A percentile compares a stretch with the other conserved stretches of the same genome.
Conservation (phyloP, 92 coral and sea anemone genomes). For the Heliopora coerulea region DNA sequence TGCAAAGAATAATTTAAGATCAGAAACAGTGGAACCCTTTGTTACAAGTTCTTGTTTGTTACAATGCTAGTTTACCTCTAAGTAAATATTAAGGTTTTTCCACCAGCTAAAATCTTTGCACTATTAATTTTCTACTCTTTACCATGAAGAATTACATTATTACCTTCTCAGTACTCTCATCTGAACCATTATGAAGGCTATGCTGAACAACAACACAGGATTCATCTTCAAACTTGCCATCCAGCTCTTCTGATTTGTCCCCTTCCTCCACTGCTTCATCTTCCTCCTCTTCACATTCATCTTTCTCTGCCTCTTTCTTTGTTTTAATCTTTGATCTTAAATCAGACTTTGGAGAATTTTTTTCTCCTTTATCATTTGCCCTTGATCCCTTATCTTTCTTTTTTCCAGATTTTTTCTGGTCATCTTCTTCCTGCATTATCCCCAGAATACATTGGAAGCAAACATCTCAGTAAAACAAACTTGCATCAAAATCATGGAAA, state of each 20-base stretch:
- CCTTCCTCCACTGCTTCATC: conserved; percentile 44
- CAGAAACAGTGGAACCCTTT: no score
- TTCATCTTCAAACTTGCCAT: conserved; percentile 40
- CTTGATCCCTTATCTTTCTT: conserved; percentile 14
- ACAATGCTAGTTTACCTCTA: no score
- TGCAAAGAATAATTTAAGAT: no score
- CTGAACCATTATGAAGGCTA: conserved; percentile 62
- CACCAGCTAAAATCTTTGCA: no score
- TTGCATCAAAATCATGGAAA: no score
- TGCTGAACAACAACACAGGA: conserved; percentile 70
- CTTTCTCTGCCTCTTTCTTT: conserved; percentile 42
- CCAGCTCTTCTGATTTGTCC: conserved; percentile 40
- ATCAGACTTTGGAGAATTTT: conserved; percentile 3
- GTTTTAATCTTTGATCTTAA: conserved; percentile 9
- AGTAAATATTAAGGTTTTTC: no score
- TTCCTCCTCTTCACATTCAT: conserved; percentile 32
- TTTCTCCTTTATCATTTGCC: conserved; percentile 25
- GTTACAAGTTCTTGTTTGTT: no score
- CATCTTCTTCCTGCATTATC: neutral
- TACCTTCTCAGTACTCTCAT: conserved; percentile 18
- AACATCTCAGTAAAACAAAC: no score
- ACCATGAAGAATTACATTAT: neutral
- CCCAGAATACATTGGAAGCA: neutral
- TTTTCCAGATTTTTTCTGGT: neutral
- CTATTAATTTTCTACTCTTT: no score